Percentiles rank a stretch among this genome's conserved stretches.
Evolutionary conservation across 2,888 invertebrate species (phyloP).

Genomic region (Chirona hameri): DNA sequence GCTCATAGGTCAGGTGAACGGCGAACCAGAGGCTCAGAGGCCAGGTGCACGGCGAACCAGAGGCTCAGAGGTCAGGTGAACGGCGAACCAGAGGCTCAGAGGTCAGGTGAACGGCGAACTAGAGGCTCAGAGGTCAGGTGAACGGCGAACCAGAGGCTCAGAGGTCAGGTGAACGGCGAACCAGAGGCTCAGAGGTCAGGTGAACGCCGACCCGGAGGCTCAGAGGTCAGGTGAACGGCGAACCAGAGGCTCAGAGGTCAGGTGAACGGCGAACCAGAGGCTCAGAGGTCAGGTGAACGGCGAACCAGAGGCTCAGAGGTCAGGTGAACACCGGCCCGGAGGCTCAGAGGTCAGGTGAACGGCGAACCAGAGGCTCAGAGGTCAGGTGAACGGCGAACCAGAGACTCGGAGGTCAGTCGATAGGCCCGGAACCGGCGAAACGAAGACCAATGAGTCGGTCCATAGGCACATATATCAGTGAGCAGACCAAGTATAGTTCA

Average conservation of each 20-base stretch:
- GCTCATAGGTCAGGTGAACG: constrained; percentile 54
- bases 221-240: background rate
- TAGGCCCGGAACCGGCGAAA: no score
- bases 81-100: constrained; percentile 45
- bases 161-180: background rate
- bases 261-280: constrained; percentile 49
- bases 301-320: constrained; percentile 54
- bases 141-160: constrained; percentile 47
- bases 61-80: constrained; percentile 56
- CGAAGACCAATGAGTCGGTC: no score
- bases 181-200: no score
- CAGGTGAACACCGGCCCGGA: constrained; percentile 50
- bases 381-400: constrained; percentile 52
- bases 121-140: no score
- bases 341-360: background rate
- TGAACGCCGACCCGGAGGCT: constrained; percentile 48
- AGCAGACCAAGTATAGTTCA: no score
- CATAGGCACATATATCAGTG: no score
- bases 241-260: no score
- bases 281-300: background rate
- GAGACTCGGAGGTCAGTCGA: background rate
- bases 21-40: constrained; percentile 44
- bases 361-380: constrained; percentile 53
- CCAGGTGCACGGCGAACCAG: background rate
- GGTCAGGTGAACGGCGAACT: background rate